Base-by-base conservation (phyloP, 2,797 vertebrate species). In the Acanthurus leucopareius region DNA sequence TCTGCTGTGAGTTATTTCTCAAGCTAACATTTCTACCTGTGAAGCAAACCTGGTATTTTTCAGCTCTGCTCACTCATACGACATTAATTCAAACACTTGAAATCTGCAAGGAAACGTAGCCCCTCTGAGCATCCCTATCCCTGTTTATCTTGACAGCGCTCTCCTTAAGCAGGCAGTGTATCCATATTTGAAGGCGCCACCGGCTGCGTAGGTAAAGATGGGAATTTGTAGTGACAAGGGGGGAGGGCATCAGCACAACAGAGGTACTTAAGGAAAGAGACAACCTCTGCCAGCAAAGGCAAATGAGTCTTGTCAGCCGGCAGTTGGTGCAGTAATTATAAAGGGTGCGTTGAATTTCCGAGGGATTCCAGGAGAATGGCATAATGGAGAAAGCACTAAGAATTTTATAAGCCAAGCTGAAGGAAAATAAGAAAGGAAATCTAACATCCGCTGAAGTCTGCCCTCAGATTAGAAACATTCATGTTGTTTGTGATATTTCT, bases 281-380 rank as follows among this genome's bases (percentile, higher is more conserved):
- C 86, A 89, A 85, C 68, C 88, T 90, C 87, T 86, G 61, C 86
- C 82, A 71, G 90, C 75, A 75, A 82, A 92, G 89, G 83, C 85
- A 93, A 93, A 95, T 90, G 86, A 93, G 91, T 77, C 91, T 91
- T 95, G 93, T 94, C 94, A 95, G 92, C 77, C 83, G 90, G 91
- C 94, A 95, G 92, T 95, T 95, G 94, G 93, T 87, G 91, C 85
- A 84, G 87, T 95, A 93, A 94, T 94, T 93, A 93, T 90, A 89
- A 92, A 93, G 90, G 90, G 81, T 86, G 91, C 69, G 69, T 83
- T 85, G 88, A 90, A 91, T 91, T 91, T 92, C 89, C 91, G 78
- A 77, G 92, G 92, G 92, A 95, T 74, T 90, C 74, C 71, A 84
- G 85, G 88, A 93, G 86, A 91, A 85, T 56, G 82, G 84, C 92